Percentiles rank a stretch among this genome's conserved stretches.
These are phyloP conservation scores for Drosophila bipectinata DNA, from an alignment of 1,140 invertebrate species.

Conservation along the genomic window DNA sequence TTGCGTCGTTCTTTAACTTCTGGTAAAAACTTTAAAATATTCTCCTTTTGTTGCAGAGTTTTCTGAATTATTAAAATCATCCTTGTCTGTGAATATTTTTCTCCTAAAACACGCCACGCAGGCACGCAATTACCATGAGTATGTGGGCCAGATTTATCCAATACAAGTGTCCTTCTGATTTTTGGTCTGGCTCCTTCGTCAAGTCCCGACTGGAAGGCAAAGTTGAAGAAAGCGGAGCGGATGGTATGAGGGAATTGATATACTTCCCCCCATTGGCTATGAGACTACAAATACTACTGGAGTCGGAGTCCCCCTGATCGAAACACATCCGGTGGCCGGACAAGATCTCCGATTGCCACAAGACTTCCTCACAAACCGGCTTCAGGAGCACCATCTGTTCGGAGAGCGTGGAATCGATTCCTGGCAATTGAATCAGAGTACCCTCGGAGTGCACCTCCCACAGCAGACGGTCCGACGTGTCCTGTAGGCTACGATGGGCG, in stretches of 20 bases:
- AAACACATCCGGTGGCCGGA: neutral
- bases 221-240: neutral
- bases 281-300: neutral
- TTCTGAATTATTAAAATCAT: neutral
- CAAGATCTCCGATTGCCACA: neutral
- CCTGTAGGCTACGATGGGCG: neutral
- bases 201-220: neutral
- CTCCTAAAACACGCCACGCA: slow-evolving; percentile 33
- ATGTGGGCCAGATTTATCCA: slow-evolving; percentile 41
- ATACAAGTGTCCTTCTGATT: neutral
- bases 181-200: neutral
- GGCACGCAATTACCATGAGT: slow-evolving; percentile 21
- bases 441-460: slow-evolving; percentile 14
- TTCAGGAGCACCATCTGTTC: slow-evolving; percentile 11
- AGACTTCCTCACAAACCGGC: neutral
- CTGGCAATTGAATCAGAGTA: neutral
- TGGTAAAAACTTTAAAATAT: neutral
- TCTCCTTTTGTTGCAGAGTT: neutral
- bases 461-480: neutral
- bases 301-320: neutral
- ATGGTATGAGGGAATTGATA: neutral
- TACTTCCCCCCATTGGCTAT: neutral
- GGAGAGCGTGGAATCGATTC: neutral
- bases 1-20: neutral
- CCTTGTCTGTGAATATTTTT: neutral